Conservation (phyloP, 2,888 invertebrate genomes). For the Agrotis segetum region DNA sequence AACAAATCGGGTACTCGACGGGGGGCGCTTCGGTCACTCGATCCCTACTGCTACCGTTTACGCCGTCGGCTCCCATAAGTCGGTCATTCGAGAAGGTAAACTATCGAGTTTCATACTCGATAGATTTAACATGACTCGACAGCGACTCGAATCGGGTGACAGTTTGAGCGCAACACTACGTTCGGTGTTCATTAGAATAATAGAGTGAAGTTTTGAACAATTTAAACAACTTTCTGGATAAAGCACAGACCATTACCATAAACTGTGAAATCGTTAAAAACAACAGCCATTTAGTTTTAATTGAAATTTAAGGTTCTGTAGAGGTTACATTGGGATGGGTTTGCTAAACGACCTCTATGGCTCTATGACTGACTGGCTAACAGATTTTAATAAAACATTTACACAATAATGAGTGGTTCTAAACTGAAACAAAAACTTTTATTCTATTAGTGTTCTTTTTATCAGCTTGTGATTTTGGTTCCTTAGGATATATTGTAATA, state of each 20-base stretch:
- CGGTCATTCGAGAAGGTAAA: slow-evolving; percentile 71
- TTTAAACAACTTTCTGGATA: slow-evolving; percentile 11
- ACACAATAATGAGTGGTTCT: too few relatives aligned
- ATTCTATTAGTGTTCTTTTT: too few relatives aligned
- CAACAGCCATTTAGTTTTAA: background rate
- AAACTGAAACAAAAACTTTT: too few relatives aligned
- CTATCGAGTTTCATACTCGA: slow-evolving; percentile 83
- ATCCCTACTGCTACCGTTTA: slow-evolving; percentile 86
- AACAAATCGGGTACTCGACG: slow-evolving; percentile 72
- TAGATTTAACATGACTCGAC: slow-evolving; percentile 79
- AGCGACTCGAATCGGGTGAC: slow-evolving; percentile 70
- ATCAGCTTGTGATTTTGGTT: too few relatives aligned
- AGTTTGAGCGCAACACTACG: slow-evolving; percentile 60
- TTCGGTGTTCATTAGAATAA: slow-evolving; percentile 30
- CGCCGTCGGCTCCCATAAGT: slow-evolving; percentile 75
- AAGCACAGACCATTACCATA: background rate
- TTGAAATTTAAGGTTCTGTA: background rate
- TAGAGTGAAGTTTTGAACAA: slow-evolving; percentile 17
- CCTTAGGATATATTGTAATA: too few relatives aligned
- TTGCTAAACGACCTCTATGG: too few relatives aligned
- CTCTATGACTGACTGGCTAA: too few relatives aligned
- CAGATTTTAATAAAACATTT: too few relatives aligned
- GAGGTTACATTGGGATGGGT: too few relatives aligned
- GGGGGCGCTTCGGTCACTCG: slow-evolving; percentile 84
- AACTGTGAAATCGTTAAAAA: background rate